A percentile compares a stretch with the other conserved stretches of the same genome.
Conservation (phyloP, 2,888 invertebrate genomes). For the Andricus curvator region DNA sequence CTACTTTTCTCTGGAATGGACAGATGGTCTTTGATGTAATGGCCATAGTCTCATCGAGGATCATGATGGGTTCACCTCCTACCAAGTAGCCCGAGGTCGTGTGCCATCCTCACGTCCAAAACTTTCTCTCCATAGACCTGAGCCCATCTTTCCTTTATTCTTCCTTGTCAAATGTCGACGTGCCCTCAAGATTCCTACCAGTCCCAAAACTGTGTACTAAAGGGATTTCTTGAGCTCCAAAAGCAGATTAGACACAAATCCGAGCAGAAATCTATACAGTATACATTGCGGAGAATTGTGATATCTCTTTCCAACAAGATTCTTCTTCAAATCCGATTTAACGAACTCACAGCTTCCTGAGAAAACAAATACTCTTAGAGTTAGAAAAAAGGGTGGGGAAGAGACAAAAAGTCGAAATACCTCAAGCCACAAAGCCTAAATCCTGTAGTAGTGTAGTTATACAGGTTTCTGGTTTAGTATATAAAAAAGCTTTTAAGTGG, state of each 20-base stretch:
- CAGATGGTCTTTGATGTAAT: slow-evolving; percentile 10
- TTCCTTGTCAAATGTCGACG: background rate
- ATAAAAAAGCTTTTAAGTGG: background rate
- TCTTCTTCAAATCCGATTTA: slow-evolving; percentile 28
- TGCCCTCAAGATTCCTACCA: slow-evolving; percentile 2
- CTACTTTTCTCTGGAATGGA: background rate
- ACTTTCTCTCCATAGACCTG: slow-evolving; percentile 18
- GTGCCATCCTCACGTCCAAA: slow-evolving; percentile 29
- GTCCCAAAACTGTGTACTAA: slow-evolving; percentile 25
- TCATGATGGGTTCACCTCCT: slow-evolving; percentile 19
- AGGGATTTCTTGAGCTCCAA: slow-evolving; percentile 10
- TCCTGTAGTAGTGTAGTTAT: background rate
- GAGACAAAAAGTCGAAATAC: slow-evolving; percentile 25
- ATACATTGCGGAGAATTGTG: slow-evolving; percentile 6
- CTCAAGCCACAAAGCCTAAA: slow-evolving; percentile 35
- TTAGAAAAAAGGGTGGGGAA: background rate
- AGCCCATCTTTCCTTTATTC: slow-evolving; percentile 17
- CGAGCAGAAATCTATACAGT: background rate
- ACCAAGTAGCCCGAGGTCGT: slow-evolving; percentile 35
- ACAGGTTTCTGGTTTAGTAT: slow-evolving; percentile 1
- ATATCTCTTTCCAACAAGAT: slow-evolving; percentile 9
- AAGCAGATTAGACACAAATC: slow-evolving; percentile 38
- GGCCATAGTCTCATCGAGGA: background rate
- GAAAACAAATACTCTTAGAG: slow-evolving; percentile 12
- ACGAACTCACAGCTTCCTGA: background rate